Percentiles rank a stretch among this genome's conserved stretches.
These are phyloP conservation scores for Drosophila seclusa DNA, from an alignment of 2,888 invertebrate genomes.

Conservation along the genomic window DNA sequence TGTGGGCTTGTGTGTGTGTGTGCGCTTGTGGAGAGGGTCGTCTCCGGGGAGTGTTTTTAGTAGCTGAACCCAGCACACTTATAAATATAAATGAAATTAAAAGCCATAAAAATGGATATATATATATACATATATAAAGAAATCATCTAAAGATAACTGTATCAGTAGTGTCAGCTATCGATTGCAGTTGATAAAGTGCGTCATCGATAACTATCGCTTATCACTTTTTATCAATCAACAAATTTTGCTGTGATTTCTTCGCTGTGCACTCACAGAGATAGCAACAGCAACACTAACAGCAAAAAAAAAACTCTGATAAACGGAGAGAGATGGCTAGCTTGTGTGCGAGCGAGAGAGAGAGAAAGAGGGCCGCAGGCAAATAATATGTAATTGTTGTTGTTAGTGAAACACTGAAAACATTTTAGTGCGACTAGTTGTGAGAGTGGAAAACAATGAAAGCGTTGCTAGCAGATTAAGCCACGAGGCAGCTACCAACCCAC, in stretches of 20 bases:
- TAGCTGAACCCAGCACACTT: background rate
- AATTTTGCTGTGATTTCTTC: slow-evolving; percentile 36
- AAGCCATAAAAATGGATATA: slow-evolving; percentile 6
- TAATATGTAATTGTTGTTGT: slow-evolving; percentile 18
- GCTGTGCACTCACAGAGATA: slow-evolving; percentile 6
- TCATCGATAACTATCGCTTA: slow-evolving; percentile 27
- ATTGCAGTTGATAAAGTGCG: slow-evolving; percentile 2
- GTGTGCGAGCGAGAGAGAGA: background rate
- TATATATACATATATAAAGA: background rate
- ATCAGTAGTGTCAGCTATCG: background rate
- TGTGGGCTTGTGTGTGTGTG: background rate
- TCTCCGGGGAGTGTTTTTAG: slow-evolving; percentile 4
- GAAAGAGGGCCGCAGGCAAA: background rate
- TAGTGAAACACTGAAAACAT: slow-evolving; percentile 65
- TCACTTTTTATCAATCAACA: slow-evolving; percentile 21
- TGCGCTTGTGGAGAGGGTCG: background rate
- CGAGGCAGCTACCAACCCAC: background rate
- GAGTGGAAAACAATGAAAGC: slow-evolving; percentile 3
- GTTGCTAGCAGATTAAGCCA: slow-evolving; percentile 4
- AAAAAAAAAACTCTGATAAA: slow-evolving; percentile 13
- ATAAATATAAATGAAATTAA: slow-evolving; percentile 9
- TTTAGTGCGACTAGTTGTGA: slow-evolving; percentile 59
- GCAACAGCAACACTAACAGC: background rate
- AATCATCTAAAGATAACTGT: background rate
- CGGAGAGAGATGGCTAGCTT: background rate